These are phyloP conservation scores for Odontomyia ornata DNA, from an alignment of 2,888 invertebrate genomes.

Conservation along the genomic window DNA sequence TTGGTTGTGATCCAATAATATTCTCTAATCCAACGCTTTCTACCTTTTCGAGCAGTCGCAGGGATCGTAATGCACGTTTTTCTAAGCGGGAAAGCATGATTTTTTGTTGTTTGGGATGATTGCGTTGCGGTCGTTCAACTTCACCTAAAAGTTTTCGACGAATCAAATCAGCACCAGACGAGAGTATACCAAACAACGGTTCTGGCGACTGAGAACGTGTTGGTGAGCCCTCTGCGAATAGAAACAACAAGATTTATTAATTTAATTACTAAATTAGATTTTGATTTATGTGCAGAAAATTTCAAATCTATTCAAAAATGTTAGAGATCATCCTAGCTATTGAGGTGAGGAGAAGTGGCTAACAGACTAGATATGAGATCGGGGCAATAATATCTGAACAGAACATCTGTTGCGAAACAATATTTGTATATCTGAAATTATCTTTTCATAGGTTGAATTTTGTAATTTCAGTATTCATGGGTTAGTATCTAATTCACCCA, in stretches of 20 bases:
- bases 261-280: background rate
- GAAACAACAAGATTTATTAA: background rate
- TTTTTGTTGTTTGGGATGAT: constrained; percentile 58
- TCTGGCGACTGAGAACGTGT: constrained; percentile 65
- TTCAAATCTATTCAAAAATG: too few relatives aligned
- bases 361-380: too few relatives aligned
- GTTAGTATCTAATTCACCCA: too few relatives aligned
- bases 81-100: constrained; percentile 61
- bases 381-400: too few relatives aligned
- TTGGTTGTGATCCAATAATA: constrained; percentile 71
- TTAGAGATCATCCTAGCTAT: too few relatives aligned
- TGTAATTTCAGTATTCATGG: too few relatives aligned
- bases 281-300: too few relatives aligned
- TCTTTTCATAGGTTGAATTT: too few relatives aligned
- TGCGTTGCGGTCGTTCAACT: constrained; percentile 58
- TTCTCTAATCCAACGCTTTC: constrained; percentile 75
- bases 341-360: too few relatives aligned
- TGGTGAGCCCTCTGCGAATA: constrained; percentile 66
- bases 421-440: too few relatives aligned
- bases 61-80: constrained; percentile 65
- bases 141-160: constrained; percentile 71
- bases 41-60: constrained; percentile 71
- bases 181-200: constrained; percentile 67
- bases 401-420: too few relatives aligned
- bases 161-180: constrained; percentile 73